A percentile compares a stretch with the other conserved stretches of the same genome.
These are phyloP conservation scores for Gymnosoma rotundatum DNA, from an alignment of 2,888 invertebrate species.

Conservation along the genomic window DNA sequence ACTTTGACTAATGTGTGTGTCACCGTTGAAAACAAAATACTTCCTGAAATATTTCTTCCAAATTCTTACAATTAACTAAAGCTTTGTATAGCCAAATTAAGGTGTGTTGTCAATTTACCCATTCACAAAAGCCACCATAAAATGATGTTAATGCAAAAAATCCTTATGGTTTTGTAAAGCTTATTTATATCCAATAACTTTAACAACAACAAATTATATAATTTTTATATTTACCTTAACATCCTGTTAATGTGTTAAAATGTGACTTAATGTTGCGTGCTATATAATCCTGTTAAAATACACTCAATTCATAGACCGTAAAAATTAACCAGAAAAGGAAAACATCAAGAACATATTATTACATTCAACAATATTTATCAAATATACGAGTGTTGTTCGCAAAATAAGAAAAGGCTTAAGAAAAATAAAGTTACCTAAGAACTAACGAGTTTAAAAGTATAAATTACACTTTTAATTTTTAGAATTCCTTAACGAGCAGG, in stretches of 20 bases:
- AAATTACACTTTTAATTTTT: constrained; percentile 22
- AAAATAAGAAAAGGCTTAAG: neutral
- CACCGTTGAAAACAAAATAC: too few relatives aligned
- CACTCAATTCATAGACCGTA: constrained; percentile 57
- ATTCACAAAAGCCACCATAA: too few relatives aligned
- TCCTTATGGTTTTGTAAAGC: neutral
- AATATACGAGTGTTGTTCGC: neutral
- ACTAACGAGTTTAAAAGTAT: constrained; percentile 11
- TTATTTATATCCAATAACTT: constrained; percentile 12
- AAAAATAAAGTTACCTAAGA: neutral
- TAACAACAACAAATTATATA: constrained; percentile 7
- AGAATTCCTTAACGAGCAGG: neutral
- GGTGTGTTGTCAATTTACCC: too few relatives aligned
- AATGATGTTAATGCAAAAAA: constrained; percentile 7
- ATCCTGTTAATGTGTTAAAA: constrained; percentile 65
- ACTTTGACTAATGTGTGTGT: too few relatives aligned
- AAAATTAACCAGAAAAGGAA: constrained; percentile 44
- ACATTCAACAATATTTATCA: constrained; percentile 14
- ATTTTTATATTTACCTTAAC: constrained; percentile 45
- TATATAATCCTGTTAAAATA: constrained; percentile 66
- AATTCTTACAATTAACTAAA: too few relatives aligned
- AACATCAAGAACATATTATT: neutral
- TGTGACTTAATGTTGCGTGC: constrained; percentile 69
- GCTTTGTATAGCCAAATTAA: too few relatives aligned
- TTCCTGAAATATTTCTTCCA: too few relatives aligned